Conservation (phyloP, 2,797 vertebrate species). For the Oreochromis grahami region DNA sequence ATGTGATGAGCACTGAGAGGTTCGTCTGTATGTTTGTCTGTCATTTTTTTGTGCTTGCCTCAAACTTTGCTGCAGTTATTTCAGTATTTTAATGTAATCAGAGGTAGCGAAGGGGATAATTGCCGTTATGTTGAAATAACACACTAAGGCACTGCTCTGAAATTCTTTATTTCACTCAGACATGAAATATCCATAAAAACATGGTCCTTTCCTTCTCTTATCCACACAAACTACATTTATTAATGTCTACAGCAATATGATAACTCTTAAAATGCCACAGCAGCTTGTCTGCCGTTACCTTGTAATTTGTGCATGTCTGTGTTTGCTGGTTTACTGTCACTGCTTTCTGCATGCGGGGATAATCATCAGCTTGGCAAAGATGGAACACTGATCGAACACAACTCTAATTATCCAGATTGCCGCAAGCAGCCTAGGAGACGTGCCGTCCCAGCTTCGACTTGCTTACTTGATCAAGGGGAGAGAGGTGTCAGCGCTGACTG, state of each 20-base stretch:
- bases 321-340: slow-evolving; percentile 25
- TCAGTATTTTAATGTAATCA: slow-evolving; percentile 5
- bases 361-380: slow-evolving; percentile 37
- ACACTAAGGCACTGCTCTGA: background rate
- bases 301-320: slow-evolving; percentile 3
- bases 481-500: background rate
- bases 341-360: background rate
- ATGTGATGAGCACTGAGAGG: slow-evolving; percentile 12
- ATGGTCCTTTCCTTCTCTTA: background rate
- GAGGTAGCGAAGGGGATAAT: background rate
- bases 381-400: slow-evolving; percentile 37
- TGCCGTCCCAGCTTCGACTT: background rate
- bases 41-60: background rate
- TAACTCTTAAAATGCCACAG: background rate
- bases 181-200: background rate
- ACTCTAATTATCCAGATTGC: slow-evolving; percentile 56
- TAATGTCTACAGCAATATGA: background rate
- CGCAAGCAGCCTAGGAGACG: background rate
- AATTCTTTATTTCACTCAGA: background rate
- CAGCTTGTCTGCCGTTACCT: background rate
- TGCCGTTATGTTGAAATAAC: background rate
- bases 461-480: slow-evolving; percentile 15
- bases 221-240: background rate
- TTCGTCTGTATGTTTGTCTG: background rate
- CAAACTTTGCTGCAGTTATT: background rate